phyloP scores from a whole-genome alignment of 2,888 invertebrate species.

The Serripes groenlandicus region DNA sequence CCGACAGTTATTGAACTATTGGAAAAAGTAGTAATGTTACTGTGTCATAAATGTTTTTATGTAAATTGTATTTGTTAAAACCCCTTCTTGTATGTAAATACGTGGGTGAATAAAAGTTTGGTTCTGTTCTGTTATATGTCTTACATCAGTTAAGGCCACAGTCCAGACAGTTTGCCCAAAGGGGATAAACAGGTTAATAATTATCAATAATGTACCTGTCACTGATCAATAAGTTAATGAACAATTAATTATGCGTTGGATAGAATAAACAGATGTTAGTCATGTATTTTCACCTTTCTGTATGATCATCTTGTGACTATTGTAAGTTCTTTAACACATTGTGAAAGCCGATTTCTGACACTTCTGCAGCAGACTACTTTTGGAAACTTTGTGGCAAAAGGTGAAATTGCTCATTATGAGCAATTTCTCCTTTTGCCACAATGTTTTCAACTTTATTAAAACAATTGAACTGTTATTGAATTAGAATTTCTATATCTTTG shows the following conservation, averaged over 20 bases:
- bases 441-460: background rate
- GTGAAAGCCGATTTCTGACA: background rate
- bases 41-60: too few relatives aligned
- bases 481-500: too few relatives aligned
- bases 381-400: background rate
- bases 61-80: too few relatives aligned
- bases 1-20: too few relatives aligned
- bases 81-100: too few relatives aligned
- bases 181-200: background rate
- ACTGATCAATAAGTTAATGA: constrained; percentile 14
- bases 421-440: background rate
- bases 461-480: too few relatives aligned
- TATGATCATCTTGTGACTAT: background rate
- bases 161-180: too few relatives aligned
- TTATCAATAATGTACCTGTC: constrained; percentile 32
- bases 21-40: too few relatives aligned
- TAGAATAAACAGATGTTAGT: constrained; percentile 2
- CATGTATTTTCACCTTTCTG: background rate
- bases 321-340: background rate
- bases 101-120: too few relatives aligned
- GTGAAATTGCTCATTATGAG: background rate
- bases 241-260: background rate
- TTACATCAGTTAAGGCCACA: too few relatives aligned
- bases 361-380: background rate
- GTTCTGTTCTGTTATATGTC: too few relatives aligned